These are phyloP conservation scores for Mustela erminea DNA, from an alignment of 2,797 vertebrate species.

Conservation along the genomic window DNA sequence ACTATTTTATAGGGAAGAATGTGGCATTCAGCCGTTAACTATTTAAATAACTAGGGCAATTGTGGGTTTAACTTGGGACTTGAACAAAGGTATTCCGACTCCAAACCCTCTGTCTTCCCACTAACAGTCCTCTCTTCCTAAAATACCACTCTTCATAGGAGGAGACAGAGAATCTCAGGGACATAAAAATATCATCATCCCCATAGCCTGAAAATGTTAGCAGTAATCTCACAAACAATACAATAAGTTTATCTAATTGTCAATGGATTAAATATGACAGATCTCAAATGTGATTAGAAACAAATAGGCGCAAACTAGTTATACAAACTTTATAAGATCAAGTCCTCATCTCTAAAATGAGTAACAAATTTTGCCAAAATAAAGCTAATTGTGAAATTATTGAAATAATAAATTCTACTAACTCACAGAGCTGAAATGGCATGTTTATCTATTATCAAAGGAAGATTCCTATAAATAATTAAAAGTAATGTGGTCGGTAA, in stretches of 20 bases:
- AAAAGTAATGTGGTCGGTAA: neutral
- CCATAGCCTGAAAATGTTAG: neutral
- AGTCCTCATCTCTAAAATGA: neutral
- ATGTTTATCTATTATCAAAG: neutral
- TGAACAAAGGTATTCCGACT: slow-evolving; percentile 11
- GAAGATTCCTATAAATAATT: neutral
- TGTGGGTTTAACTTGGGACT: neutral
- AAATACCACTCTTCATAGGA: neutral
- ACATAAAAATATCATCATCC: neutral
- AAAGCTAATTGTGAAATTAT: neutral
- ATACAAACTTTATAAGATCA: neutral
- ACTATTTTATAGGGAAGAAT: neutral
- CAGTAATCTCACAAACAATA: neutral
- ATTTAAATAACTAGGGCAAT: neutral
- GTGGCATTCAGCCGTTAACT: neutral
- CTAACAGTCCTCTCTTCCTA: neutral
- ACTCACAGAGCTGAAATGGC: neutral
- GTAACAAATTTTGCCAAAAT: slow-evolving; percentile 17
- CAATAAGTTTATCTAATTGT: neutral
- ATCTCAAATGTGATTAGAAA: neutral
- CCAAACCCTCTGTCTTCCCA: neutral
- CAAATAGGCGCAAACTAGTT: neutral
- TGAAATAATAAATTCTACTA: neutral
- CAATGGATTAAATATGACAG: neutral
- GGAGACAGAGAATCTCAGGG: neutral